Percentiles rank a stretch among this genome's conserved stretches.
Conservation (phyloP, 2,797 vertebrate species). For the Scyliorhinus canicula region DNA sequence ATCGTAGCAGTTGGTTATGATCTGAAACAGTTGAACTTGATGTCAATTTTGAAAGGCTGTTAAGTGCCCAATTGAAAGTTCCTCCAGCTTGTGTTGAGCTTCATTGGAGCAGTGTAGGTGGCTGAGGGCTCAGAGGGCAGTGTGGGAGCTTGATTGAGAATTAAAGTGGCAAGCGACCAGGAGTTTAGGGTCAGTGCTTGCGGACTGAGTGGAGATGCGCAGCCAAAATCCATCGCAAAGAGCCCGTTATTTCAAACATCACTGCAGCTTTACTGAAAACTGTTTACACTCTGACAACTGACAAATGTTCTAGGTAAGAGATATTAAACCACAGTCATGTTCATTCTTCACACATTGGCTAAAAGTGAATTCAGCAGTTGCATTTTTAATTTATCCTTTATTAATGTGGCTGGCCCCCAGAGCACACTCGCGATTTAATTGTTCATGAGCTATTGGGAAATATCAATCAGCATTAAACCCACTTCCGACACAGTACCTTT, state of each 20-base stretch:
- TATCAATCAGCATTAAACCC: slow-evolving; percentile 29
- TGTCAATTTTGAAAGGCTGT: not conserved
- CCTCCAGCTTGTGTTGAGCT: not conserved
- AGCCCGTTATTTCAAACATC: not conserved
- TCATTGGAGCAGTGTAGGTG: not conserved
- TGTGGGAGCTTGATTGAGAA: not conserved
- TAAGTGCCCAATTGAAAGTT: not conserved
- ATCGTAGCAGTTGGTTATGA: not conserved
- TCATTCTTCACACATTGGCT: not conserved
- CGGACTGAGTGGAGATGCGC: not conserved
- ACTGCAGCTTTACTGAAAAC: not conserved
- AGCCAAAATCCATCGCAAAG: not conserved
- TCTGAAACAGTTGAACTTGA: not conserved
- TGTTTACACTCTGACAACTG: not conserved
- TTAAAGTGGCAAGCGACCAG: not conserved
- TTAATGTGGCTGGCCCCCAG: not conserved
- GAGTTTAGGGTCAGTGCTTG: not conserved
- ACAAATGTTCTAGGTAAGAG: not conserved
- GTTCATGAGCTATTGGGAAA: not conserved
- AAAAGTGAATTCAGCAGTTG: not conserved
- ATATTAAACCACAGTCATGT: not conserved
- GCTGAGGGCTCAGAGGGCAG: not conserved
- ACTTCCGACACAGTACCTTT: not conserved
- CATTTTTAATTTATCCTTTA: not conserved
- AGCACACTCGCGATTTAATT: not conserved